phyloP scores from a whole-genome alignment of 2,113 vertebrate genomes.

The Mobula birostris region DNA sequence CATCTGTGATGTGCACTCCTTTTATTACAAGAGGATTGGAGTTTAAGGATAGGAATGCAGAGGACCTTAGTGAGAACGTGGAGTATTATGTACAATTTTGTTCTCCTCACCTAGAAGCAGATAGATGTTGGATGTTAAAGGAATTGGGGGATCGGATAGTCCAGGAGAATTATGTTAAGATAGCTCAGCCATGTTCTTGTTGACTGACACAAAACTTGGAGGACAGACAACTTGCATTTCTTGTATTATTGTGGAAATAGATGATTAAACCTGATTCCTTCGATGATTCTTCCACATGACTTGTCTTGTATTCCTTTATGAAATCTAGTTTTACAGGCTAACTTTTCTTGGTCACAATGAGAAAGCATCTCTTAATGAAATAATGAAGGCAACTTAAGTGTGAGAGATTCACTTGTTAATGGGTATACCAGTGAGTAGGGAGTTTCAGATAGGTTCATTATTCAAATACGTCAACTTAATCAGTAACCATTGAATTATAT shows the following conservation, averaged over 20 bases:
- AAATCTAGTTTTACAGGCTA: not conserved
- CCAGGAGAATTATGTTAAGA: too few species aligned
- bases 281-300: not conserved
- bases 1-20: too few species aligned
- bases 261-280: not conserved
- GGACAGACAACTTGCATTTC: too few species aligned
- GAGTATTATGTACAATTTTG: too few species aligned
- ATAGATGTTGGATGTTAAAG: too few species aligned
- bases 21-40: too few species aligned
- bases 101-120: too few species aligned
- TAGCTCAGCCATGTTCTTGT: too few species aligned
- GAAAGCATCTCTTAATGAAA: not conserved
- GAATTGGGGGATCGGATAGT: too few species aligned
- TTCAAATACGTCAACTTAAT: conserved; percentile 15
- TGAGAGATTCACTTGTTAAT: not conserved
- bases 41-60: too few species aligned
- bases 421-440: not conserved
- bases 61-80: too few species aligned
- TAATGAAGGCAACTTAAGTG: not conserved
- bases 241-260: not conserved
- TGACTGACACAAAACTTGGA: too few species aligned
- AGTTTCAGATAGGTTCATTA: not conserved
- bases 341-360: not conserved
- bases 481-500: not conserved
- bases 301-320: not conserved